Evolutionary conservation across 2,113 vertebrate genomes (phyloP), one percentile per base, ranked within the genome.

Genomic region (Ophthalmolycus amberensis): DNA sequence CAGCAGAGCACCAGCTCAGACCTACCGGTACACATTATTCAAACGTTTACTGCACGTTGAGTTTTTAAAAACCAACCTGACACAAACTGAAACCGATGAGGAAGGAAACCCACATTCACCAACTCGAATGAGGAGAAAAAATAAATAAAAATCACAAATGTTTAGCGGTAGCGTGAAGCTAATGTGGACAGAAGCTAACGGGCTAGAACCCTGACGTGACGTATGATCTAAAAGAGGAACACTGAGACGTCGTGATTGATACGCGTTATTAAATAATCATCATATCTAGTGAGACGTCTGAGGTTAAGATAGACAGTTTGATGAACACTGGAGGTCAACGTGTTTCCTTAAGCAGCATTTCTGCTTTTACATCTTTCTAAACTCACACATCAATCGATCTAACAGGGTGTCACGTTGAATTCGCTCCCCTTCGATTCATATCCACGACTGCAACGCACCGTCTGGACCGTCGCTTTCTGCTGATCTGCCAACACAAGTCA

Each of bases 71-170:
- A 46, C 16, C 25, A 46, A 4, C 9, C 50, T 62, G 63, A 68
- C 42, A 4, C 71, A 50, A 86, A 75, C 1, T 4, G 65, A 87
- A 89, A 90, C 77, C 58, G 65, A 15, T 1, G 12, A 32, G 40
- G 79, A 50, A 77, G 70, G 79, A 84, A 81, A 71, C 29, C 42
- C 5, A 50, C 63, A n/a, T 52, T 20, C 7, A 50, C 27, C 63
- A 37, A 9, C 48, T 71, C 56, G 38, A 9, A 40, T 9, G 38
- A 40, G 38, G 1, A 34, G 5, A 34, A 34, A 34, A 34, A 34
- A 34, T 6, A n/a, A 25, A 37, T n/a, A 67, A 14, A 66, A 60
- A 70, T 62, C 20, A 38, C 34, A 8, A 5, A 59, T 6, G 52
- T 34, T 71, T 58, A 5, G 71, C 18, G 15, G 52, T n/a, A 9